phyloP scores from a whole-genome alignment of 1,140 invertebrate genomes.

The Drosophila navojoa region DNA sequence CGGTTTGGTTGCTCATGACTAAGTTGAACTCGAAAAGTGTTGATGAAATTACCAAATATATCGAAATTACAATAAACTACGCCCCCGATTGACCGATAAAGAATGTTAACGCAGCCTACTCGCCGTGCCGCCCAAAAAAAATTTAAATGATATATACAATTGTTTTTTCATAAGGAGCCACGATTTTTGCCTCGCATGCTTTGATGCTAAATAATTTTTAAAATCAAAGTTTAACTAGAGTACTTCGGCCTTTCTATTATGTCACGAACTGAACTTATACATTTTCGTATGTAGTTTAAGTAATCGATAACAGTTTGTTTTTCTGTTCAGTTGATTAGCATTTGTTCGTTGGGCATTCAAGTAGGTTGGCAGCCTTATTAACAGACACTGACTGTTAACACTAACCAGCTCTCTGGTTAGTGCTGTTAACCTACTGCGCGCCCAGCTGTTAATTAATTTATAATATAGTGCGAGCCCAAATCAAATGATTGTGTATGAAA shows the following conservation, averaged over 20 bases:
- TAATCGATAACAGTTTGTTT: no score
- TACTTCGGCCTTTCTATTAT: not conserved
- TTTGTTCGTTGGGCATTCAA: not conserved
- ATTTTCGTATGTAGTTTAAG: no score
- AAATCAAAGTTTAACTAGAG: not conserved
- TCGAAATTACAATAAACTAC: conserved; percentile 9
- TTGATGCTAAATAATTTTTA: not conserved
- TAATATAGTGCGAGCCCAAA: not conserved
- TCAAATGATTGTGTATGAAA: conserved; percentile 20
- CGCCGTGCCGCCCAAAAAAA: conserved; percentile 1
- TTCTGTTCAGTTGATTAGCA: not conserved
- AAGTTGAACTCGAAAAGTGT: conserved; percentile 4
- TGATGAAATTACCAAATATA: conserved; percentile 11
- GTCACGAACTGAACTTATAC: no score
- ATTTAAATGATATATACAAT: not conserved
- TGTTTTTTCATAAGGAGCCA: not conserved
- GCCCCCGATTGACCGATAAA: conserved; percentile 7
- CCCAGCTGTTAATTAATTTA: conserved; percentile 33
- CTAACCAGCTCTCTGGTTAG: no score
- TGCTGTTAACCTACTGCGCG: not conserved
- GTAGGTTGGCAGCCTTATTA: not conserved
- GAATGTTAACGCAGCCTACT: not conserved
- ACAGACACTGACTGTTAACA: no score
- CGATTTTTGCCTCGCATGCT: not conserved
- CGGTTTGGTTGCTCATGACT: conserved; percentile 23